These are phyloP conservation scores for Muscicapa comitata DNA, from an alignment of 2,797 vertebrate genomes.

Conservation along the genomic window DNA sequence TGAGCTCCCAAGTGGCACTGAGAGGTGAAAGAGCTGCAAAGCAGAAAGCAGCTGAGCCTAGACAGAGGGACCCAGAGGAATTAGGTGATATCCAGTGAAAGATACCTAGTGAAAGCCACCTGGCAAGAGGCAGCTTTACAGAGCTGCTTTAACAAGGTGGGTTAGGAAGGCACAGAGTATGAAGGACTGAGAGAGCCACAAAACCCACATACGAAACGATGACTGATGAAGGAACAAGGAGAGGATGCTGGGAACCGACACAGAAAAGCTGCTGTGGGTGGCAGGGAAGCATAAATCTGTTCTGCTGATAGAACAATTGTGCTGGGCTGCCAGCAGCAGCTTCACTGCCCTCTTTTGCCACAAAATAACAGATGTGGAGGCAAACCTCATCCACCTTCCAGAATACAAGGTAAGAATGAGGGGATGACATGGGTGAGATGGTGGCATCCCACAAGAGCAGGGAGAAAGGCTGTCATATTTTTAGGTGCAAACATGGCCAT, in stretches of 20 bases:
- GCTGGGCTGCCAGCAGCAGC: background rate
- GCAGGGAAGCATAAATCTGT: background rate
- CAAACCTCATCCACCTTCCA: background rate
- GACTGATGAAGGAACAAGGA: background rate
- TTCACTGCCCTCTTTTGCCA: background rate
- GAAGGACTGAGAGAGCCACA: background rate
- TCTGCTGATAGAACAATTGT: background rate
- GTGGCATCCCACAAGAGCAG: background rate
- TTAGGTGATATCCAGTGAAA: background rate
- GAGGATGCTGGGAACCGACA: background rate
- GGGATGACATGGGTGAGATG: fast-evolving
- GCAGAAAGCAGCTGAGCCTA: background rate
- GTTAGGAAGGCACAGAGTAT: background rate
- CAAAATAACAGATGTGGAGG: background rate
- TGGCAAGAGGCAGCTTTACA: background rate
- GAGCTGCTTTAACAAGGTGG: background rate
- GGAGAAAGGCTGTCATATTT: background rate
- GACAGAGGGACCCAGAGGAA: background rate
- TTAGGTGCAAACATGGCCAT: background rate
- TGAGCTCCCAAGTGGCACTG: background rate
- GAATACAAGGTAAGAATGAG: background rate
- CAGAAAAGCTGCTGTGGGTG: background rate
- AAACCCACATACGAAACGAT: background rate
- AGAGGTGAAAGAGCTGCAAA: background rate
- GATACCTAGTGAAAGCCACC: background rate